A percentile compares a stretch with the other conserved stretches of the same genome.
phyloP scores from a whole-genome alignment of 2,797 vertebrate species.

The Hydrocynus forskahlii region DNA sequence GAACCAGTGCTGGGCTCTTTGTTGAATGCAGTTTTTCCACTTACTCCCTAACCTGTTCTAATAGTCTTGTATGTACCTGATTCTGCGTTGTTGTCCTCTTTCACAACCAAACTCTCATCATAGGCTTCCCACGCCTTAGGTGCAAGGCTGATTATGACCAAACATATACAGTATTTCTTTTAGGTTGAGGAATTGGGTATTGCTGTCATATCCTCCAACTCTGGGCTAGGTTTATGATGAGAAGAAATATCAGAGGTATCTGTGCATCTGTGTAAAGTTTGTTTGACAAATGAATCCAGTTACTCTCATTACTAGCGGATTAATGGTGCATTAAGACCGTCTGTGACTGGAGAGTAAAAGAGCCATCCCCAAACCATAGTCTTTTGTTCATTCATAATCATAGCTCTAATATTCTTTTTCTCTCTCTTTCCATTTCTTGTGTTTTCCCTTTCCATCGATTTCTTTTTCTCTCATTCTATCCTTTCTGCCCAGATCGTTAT shows the following conservation, averaged over 20 bases:
- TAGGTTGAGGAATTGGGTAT: background rate
- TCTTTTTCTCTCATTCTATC: constrained; percentile 47
- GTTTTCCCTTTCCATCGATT: constrained; percentile 20
- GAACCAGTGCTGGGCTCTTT: constrained; percentile 23
- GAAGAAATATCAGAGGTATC: background rate
- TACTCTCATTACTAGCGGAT: background rate
- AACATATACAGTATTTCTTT: background rate
- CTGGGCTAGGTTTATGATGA: no score
- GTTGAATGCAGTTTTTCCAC: constrained; percentile 14
- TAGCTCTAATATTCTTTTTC: constrained; percentile 28
- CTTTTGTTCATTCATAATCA: constrained; percentile 15
- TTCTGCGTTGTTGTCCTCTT: constrained; percentile 16
- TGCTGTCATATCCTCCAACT: background rate
- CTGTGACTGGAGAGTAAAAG: background rate
- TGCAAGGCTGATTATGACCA: background rate
- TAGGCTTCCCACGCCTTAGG: background rate
- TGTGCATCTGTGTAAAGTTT: background rate
- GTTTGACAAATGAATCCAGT: background rate
- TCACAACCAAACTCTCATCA: background rate
- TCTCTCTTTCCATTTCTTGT: constrained; percentile 20
- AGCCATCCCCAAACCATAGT: background rate
- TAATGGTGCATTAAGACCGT: background rate
- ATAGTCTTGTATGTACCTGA: constrained; percentile 27
- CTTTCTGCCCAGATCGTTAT: constrained; percentile 77
- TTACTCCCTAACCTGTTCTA: constrained; percentile 22